phyloP scores from a whole-genome alignment of 2,888 invertebrate species.

The Teinopalpus imperialis region DNA sequence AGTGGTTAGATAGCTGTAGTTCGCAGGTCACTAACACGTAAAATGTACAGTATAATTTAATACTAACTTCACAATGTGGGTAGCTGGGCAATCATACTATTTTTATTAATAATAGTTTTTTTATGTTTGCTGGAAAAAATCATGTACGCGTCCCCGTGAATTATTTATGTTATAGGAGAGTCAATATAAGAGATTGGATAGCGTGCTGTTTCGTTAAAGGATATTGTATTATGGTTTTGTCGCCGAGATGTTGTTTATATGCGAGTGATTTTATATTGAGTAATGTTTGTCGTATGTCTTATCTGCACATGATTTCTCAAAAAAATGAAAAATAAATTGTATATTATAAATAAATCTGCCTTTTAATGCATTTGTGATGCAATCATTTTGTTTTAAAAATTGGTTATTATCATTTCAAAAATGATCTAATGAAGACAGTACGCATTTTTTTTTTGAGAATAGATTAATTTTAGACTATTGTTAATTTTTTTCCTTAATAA shows the following conservation, averaged over 20 bases:
- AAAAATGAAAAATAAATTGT: conserved; percentile 57
- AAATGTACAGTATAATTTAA: conserved; percentile 76
- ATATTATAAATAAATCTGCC: conserved; percentile 64
- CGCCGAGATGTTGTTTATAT: conserved; percentile 30
- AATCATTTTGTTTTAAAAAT: conserved; percentile 50
- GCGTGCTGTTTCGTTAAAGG: conserved; percentile 35
- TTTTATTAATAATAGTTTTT: conserved; percentile 70
- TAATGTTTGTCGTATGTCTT: conserved; percentile 36
- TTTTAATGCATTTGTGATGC: conserved; percentile 68
- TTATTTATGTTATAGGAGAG: conserved; percentile 51
- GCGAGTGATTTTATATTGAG: conserved; percentile 32
- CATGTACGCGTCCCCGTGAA: conserved; percentile 60
- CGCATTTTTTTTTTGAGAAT: conserved; percentile 66
- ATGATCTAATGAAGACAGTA: conserved; percentile 47
- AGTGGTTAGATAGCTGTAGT: conserved; percentile 67
- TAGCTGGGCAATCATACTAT: conserved; percentile 79
- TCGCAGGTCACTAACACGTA: conserved; percentile 62
- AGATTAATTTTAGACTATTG: conserved; percentile 68
- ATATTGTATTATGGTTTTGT: conserved; percentile 29
- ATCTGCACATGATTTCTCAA: conserved; percentile 45
- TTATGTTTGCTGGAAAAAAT: conserved; percentile 58
- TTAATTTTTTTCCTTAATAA: conserved; percentile 70
- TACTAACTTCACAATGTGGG: conserved; percentile 79
- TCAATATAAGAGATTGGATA: conserved; percentile 50
- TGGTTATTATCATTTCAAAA: conserved; percentile 35